Conservation (phyloP, 2,113 vertebrate genomes). For the Heliornis fulica region DNA sequence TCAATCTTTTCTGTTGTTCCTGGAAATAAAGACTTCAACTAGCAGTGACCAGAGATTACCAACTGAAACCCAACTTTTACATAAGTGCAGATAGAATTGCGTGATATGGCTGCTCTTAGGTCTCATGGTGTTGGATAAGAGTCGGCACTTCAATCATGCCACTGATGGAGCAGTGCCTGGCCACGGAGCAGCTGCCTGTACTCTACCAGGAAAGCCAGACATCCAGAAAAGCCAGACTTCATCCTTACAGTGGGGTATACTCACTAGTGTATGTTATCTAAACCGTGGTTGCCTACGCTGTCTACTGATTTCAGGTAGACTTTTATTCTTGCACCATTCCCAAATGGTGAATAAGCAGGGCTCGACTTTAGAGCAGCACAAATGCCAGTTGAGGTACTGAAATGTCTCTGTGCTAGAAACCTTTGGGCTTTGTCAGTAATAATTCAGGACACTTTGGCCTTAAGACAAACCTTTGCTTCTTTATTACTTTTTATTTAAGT, state of each 20-base stretch:
- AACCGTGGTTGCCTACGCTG: neutral
- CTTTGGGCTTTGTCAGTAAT: neutral
- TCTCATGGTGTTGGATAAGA: neutral
- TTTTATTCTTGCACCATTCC: neutral
- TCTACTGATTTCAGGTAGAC: neutral
- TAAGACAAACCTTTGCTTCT: neutral
- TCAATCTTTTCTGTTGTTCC: neutral
- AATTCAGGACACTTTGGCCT: neutral
- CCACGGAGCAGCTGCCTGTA: neutral
- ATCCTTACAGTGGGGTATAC: neutral
- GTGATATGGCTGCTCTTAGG: neutral
- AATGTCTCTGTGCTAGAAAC: neutral
- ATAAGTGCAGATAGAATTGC: neutral
- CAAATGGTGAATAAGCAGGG: neutral
- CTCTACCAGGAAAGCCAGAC: neutral
- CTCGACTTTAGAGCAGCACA: neutral
- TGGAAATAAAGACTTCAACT: neutral
- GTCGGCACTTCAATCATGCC: neutral
- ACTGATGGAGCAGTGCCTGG: neutral
- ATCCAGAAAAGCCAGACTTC: neutral
- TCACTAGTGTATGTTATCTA: rapidly evolving
- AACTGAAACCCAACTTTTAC: neutral
- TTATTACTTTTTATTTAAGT: neutral
- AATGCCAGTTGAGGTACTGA: neutral
- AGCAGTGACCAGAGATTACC: neutral